Percentiles rank a stretch among this genome's conserved stretches.
Evolutionary conservation across 2,888 invertebrate species (phyloP).

Genomic region (Harmothoe impar): DNA sequence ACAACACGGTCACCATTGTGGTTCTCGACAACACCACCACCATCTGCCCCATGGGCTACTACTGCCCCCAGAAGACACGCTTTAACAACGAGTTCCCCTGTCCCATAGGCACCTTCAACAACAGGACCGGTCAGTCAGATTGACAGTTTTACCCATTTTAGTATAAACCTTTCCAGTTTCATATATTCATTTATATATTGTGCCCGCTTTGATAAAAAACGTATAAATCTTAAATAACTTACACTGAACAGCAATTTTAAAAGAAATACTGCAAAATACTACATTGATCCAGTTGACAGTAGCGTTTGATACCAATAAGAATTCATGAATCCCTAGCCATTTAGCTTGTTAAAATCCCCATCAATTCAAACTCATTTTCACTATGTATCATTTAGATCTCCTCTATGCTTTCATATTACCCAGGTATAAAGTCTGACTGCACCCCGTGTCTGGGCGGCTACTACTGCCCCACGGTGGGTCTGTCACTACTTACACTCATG

Average conservation of each 20-base stretch:
- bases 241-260: no score
- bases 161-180: no score
- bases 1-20: constrained; percentile 80
- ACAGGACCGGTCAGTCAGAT: constrained; percentile 75
- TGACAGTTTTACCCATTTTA: background rate
- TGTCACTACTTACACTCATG: constrained; percentile 75
- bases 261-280: no score
- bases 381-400: no score
- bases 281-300: no score
- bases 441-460: constrained; percentile 79
- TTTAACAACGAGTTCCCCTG: constrained; percentile 78
- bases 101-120: constrained; percentile 81
- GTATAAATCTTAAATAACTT: no score
- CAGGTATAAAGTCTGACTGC: constrained; percentile 74
- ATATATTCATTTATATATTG: no score
- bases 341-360: no score
- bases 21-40: constrained; percentile 78
- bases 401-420: no score
- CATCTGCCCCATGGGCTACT: constrained; percentile 78
- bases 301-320: no score
- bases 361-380: background rate
- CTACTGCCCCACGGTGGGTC: constrained; percentile 79
- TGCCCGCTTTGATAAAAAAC: no score
- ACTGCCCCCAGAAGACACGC: constrained; percentile 78
- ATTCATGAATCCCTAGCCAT: no score